These are phyloP conservation scores for Phataginus tricuspis DNA, from an alignment of 2,797 vertebrate genomes.

Conservation along the genomic window DNA sequence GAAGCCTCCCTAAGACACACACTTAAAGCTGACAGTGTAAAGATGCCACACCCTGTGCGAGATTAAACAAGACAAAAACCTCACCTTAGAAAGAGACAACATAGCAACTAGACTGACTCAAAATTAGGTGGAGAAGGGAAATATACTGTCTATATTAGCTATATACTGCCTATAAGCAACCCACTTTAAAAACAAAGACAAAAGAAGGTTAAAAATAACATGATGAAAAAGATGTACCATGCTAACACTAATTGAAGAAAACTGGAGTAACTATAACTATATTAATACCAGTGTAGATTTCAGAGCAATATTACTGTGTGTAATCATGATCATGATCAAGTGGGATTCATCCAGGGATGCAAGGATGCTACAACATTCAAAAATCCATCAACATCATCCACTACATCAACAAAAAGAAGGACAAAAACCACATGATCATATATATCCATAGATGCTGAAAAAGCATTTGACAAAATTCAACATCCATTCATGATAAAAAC, in stretches of 20 bases:
- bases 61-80: background rate
- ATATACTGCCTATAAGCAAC: background rate
- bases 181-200: conserved; percentile 5
- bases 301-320: background rate
- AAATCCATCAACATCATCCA: no score
- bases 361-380: no score
- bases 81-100: background rate
- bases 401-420: no score
- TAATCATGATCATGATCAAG: background rate
- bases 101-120: background rate
- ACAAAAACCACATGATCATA: no score
- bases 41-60: background rate
- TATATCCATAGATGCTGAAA: no score
- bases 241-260: background rate
- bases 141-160: background rate
- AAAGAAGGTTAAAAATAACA: background rate
- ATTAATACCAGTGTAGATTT: background rate
- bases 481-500: no score
- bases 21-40: background rate
- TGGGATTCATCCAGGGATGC: no score
- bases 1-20: background rate
- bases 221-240: background rate
- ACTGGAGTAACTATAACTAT: background rate
- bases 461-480: no score
- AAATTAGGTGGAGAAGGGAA: background rate